Evolutionary conservation across 2,113 vertebrate species (phyloP).

Genomic region (Labeo rohita): DNA sequence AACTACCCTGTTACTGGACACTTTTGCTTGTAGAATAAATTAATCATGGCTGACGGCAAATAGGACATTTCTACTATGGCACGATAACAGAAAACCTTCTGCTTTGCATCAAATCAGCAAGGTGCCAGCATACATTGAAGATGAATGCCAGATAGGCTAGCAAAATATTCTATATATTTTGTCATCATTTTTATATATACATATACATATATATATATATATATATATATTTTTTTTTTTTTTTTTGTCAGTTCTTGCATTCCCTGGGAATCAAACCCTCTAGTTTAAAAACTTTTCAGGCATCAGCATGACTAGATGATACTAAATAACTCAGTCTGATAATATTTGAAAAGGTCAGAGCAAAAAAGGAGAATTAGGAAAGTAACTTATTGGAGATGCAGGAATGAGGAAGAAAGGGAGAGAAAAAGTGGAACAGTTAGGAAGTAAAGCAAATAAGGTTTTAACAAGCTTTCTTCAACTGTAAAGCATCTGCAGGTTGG

Average conservation of each 20-base stretch:
- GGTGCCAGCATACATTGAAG: slow-evolving; percentile 1
- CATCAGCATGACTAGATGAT: neutral
- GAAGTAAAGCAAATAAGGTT: slow-evolving; percentile 64
- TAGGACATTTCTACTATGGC: neutral
- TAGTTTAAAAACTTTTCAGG: slow-evolving; percentile 12
- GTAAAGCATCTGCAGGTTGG: slow-evolving; percentile 65
- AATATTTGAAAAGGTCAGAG: neutral
- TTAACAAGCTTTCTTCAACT: slow-evolving; percentile 65
- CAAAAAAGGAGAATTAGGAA: neutral
- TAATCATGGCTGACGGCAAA: neutral
- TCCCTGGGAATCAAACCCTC: neutral
- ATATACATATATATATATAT: neutral
- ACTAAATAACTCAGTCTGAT: neutral
- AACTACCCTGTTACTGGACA: slow-evolving; percentile 14
- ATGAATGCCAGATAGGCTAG: neutral
- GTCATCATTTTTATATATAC: neutral
- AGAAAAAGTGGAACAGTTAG: neutral
- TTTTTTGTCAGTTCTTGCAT: neutral
- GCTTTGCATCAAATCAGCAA: slow-evolving; percentile 11
- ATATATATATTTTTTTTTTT: too few species aligned
- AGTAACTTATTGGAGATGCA: slow-evolving; percentile 13
- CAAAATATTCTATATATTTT: neutral
- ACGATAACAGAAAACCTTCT: neutral
- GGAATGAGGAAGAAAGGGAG: slow-evolving; percentile 8
- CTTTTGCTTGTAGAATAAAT: slow-evolving; percentile 19